Conservation (phyloP, 2,797 vertebrate species). For the Falco novaeseelandiae region DNA sequence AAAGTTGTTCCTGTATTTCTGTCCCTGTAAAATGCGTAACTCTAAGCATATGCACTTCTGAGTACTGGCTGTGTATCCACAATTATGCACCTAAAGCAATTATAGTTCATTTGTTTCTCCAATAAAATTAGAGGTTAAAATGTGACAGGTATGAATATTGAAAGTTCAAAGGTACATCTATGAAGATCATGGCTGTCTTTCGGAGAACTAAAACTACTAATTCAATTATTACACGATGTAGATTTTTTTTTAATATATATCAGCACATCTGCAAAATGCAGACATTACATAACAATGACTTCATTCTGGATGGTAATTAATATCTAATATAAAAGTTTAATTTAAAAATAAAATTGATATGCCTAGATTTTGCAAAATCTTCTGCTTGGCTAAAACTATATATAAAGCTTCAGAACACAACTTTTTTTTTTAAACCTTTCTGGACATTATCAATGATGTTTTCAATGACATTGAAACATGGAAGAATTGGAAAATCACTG, state of each 20-base stretch:
- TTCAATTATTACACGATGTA: not conserved
- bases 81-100: not conserved
- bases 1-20: not conserved
- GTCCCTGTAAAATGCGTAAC: not conserved
- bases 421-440: not conserved
- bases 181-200: not conserved
- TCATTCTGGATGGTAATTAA: not conserved
- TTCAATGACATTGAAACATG: not conserved
- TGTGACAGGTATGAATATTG: accelerated
- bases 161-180: not conserved
- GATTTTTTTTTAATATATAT: not conserved
- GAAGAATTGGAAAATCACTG: not conserved
- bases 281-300: not conserved
- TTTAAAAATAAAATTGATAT: not conserved
- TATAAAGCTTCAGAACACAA: not conserved
- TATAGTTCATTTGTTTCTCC: not conserved
- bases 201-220: not conserved
- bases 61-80: not conserved
- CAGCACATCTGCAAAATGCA: not conserved
- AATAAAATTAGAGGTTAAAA: not conserved
- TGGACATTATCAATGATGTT: not conserved
- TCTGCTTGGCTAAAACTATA: not conserved
- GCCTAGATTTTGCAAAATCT: not conserved
- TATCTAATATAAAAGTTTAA: not conserved
- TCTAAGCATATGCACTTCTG: not conserved